phyloP scores from a whole-genome alignment of 1,140 invertebrate genomes.

The Dolichoris vasculosae region DNA sequence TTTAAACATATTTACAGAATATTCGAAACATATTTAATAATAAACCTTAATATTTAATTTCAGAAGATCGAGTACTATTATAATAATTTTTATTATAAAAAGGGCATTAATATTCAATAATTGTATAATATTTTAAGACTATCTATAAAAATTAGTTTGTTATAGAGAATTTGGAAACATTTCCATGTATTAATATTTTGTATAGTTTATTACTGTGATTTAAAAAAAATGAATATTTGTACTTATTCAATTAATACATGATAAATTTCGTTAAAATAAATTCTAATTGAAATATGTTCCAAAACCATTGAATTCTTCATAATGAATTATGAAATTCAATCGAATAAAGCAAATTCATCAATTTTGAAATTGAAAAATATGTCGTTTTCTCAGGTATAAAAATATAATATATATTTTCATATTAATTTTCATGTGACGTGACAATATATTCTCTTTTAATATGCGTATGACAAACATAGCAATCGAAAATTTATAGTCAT shows the following conservation, averaged over 20 bases:
- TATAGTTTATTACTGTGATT: no score
- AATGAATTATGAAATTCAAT: neutral
- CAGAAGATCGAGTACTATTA: no score
- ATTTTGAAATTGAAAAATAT: neutral
- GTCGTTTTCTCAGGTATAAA: neutral
- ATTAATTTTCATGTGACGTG: neutral
- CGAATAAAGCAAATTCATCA: neutral
- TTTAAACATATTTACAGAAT: no score
- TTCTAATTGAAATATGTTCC: neutral
- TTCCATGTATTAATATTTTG: no score
- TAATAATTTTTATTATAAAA: no score
- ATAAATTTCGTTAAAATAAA: neutral
- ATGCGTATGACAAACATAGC: neutral
- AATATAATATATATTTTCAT: conserved; percentile 14
- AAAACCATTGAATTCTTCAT: neutral
- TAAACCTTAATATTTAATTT: no score
- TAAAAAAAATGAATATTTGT: neutral
- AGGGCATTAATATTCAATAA: no score
- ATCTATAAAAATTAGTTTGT: no score
- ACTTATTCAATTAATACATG: neutral
- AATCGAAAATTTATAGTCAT: neutral
- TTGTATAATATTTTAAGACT: no score
- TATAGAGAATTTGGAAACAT: no score
- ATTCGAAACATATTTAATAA: no score
- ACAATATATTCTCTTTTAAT: neutral